Base-by-base conservation (phyloP, 1,140 invertebrate genomes). In the Mercenaria mercenaria region DNA sequence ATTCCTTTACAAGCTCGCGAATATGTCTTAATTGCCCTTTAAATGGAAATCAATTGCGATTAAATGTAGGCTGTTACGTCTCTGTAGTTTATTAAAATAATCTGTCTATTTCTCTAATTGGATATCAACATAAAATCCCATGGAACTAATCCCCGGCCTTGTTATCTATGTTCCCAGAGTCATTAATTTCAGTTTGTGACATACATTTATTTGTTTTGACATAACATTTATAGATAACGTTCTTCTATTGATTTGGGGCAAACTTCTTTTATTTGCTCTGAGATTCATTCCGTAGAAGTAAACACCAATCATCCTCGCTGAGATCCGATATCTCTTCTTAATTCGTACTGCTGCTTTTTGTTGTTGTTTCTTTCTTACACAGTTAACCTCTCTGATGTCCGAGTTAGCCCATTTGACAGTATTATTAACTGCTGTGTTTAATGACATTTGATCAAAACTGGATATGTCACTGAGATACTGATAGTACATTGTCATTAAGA, bases 181-280 rank as follows among this genome's bases (percentile, higher is more conserved):
- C 76, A 79, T 79, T 79, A 79, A 79, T 56, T 79, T 79, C 18
- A 52, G 47, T 79, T 52, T 79, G 76, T 79, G 47, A 79, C 47
- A 79, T 56, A 79, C 47, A 79, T 79, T 79, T 56, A 79, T 79
- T 79, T 79, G 50, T 56, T 79, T 79, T 79, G 76, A 79, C 76
- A 79, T 52, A 52, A 34, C 47, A 79, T 56, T 56, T 56, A 79
- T 56, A 79, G 29, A 56, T 59, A 29, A 23, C 32, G 32, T 37
- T 56, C 47, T 26, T 34, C 11, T 79, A 79, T 79, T 39, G 76
- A 79, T 79, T 29, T 37, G 26, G 34, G 34, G 20, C 32, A 39
- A 41, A 13, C 37, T 23, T 26, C 34, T 72, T 67, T 67, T 67
- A 67, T 67, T 67, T 67, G 23, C 61, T 67, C 61, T 10, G n/a